Conservation (phyloP, 2,888 invertebrate genomes). For the Lobophora halterata region DNA sequence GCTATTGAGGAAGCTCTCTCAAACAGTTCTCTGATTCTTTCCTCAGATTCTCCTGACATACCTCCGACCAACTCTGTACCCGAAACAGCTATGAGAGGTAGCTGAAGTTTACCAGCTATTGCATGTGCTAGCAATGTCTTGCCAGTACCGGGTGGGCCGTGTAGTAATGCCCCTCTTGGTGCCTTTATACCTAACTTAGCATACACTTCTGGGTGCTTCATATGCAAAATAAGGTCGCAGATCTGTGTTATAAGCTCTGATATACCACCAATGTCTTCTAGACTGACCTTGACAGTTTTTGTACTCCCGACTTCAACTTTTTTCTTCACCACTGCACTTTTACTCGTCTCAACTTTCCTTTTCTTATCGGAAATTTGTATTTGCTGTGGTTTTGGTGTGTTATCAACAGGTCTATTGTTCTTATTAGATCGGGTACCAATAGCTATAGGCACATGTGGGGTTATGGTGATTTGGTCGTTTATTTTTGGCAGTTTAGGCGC, state of each 20-base stretch:
- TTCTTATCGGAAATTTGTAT: constrained; percentile 60
- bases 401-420: constrained; percentile 51
- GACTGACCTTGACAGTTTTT: constrained; percentile 76
- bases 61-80: constrained; percentile 97
- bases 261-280: constrained; percentile 91
- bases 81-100: constrained; percentile 92
- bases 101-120: constrained; percentile 90
- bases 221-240: constrained; percentile 89
- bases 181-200: constrained; percentile 90
- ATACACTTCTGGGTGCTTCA: constrained; percentile 95
- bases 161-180: constrained; percentile 94
- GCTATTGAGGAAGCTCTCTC: constrained; percentile 88
- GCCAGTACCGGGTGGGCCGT: constrained; percentile 98
- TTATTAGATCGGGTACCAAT: too few relatives aligned
- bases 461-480: constrained; percentile 74
- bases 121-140: constrained; percentile 91
- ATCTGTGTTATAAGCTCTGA: constrained; percentile 85
- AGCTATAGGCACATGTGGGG: too few relatives aligned
- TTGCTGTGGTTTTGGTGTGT: constrained; percentile 44
- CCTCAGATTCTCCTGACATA: constrained; percentile 97
- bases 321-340: constrained; percentile 52
- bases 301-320: constrained; percentile 57
- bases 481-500: constrained; percentile 74
- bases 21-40: constrained; percentile 94
- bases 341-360: constrained; percentile 57